Evolutionary conservation across 2,797 vertebrate genomes (phyloP).

Genomic region (Etheostoma perlongum): DNA sequence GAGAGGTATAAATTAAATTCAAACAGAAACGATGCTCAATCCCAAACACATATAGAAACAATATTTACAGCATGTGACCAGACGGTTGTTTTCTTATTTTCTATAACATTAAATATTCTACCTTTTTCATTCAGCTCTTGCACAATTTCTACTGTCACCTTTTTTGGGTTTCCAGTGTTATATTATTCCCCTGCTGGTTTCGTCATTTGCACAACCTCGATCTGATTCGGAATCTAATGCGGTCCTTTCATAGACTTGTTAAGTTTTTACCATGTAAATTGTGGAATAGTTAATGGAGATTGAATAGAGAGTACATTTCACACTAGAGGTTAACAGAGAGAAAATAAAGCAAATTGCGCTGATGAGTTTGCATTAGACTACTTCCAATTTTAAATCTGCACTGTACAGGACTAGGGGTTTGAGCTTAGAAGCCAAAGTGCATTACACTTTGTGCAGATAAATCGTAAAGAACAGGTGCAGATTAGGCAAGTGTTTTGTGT

Average conservation of each 20-base stretch:
- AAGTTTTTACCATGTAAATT: neutral
- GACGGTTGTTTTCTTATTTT: neutral
- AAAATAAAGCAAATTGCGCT: constrained; percentile 5
- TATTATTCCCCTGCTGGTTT: neutral
- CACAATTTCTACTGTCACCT: neutral
- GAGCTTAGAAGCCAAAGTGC: neutral
- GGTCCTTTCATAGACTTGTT: neutral
- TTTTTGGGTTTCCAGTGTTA: neutral
- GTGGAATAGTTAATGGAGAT: neutral
- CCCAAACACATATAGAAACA: neutral
- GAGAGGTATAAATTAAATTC: neutral
- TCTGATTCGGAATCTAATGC: neutral
- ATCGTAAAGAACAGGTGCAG: neutral
- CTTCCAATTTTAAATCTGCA: neutral
- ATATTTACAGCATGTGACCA: neutral
- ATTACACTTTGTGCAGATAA: neutral
- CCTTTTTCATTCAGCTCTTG: neutral
- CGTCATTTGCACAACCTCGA: neutral
- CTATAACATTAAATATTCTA: neutral
- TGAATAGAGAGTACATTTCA: neutral
- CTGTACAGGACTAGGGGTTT: neutral
- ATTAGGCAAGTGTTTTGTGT: neutral
- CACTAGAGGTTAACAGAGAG: neutral
- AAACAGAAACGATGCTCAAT: neutral
- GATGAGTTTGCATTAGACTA: constrained; percentile 6